A percentile compares a stretch with the other conserved stretches of the same genome.
phyloP scores from a whole-genome alignment of 2,113 vertebrate species.

The Elaphurus davidianus region DNA sequence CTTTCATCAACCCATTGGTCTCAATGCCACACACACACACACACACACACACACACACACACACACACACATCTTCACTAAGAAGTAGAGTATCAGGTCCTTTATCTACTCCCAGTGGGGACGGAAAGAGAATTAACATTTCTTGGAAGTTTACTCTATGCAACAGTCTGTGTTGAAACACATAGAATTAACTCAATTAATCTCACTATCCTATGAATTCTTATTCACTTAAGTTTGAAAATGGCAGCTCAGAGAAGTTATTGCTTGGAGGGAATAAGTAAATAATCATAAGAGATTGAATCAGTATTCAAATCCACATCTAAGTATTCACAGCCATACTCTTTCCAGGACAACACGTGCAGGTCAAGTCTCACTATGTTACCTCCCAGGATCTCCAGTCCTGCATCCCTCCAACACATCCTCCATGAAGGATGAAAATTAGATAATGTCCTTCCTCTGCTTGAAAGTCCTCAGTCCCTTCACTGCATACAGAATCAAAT shows the following conservation, averaged over 20 bases:
- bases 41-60: background rate
- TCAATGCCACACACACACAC: too few species aligned
- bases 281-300: background rate
- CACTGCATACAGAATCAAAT: background rate
- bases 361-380: background rate
- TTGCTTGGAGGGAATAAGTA: background rate
- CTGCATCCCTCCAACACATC: background rate
- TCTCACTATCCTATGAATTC: background rate
- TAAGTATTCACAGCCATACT: background rate
- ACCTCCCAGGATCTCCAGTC: background rate
- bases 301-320: background rate
- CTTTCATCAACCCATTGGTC: background rate
- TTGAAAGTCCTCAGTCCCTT: background rate
- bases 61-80: background rate
- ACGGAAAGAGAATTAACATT: background rate
- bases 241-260: background rate
- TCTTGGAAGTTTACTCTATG: background rate
- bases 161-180: background rate
- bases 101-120: background rate
- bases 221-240: background rate
- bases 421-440: background rate
- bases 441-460: background rate
- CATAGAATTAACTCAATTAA: background rate
- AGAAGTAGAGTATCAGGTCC: background rate
- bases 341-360: fast-evolving